Evolutionary conservation across 2,888 invertebrate genomes (phyloP).

Genomic region (Callimorpha dominula): DNA sequence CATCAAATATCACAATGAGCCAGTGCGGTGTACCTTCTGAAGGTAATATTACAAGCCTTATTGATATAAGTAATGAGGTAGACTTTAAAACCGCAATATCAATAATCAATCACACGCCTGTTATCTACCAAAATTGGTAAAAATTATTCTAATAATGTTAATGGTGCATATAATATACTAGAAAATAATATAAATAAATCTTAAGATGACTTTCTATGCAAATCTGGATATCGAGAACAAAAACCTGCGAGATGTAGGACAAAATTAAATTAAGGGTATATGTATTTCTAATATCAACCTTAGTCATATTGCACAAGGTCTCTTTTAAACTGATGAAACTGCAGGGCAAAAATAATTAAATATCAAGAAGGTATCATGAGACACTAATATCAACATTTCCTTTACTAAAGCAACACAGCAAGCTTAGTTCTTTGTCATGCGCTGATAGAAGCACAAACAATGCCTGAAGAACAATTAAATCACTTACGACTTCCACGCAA

Average conservation of each 20-base stretch:
- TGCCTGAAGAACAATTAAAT: no score
- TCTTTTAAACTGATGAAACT: neutral
- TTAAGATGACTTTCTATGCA: neutral
- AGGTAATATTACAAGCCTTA: slow-evolving; percentile 8
- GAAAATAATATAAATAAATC: neutral
- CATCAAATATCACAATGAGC: neutral
- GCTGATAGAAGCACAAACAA: no score
- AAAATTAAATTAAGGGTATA: neutral
- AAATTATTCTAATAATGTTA: neutral
- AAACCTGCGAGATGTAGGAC: neutral
- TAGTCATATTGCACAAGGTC: neutral
- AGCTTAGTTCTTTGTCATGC: no score
- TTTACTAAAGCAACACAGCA: no score
- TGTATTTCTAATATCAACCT: neutral
- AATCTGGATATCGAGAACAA: neutral
- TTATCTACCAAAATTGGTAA: slow-evolving; percentile 9
- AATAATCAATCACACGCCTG: slow-evolving; percentile 4
- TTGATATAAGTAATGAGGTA: slow-evolving; percentile 11
- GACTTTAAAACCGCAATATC: slow-evolving; percentile 8
- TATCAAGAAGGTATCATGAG: no score
- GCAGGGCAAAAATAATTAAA: no score
- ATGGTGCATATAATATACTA: neutral
- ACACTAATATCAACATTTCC: no score
- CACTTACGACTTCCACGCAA: no score
- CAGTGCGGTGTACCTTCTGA: neutral